A percentile compares a stretch with the other conserved stretches of the same genome.
These are phyloP conservation scores for Podarcis raffonei DNA, from an alignment of 2,113 vertebrate genomes.

Conservation along the genomic window DNA sequence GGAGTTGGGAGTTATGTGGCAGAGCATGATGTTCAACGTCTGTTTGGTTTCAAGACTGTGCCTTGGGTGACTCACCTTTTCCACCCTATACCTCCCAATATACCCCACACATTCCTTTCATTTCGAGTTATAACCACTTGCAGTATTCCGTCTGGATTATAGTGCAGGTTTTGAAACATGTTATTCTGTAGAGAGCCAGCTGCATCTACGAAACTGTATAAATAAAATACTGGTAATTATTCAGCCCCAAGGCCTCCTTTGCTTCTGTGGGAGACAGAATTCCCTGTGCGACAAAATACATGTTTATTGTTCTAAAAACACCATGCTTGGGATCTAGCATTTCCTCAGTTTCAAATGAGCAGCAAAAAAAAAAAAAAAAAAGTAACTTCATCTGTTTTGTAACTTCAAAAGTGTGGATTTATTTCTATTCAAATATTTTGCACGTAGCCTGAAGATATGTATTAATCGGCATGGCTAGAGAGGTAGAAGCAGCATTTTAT, in stretches of 20 bases:
- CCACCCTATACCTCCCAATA: background rate
- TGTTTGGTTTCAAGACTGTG: too few species aligned
- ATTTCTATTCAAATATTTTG: background rate
- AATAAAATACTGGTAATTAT: background rate
- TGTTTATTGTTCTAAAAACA: constrained; percentile 17
- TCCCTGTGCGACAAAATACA: background rate
- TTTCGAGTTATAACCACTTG: constrained; percentile 1
- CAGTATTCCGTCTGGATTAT: background rate
- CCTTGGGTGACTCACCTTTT: background rate
- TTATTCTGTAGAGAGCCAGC: background rate
- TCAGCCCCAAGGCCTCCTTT: background rate
- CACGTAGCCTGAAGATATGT: background rate
- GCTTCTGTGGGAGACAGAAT: background rate
- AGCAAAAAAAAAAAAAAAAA: constrained; percentile 1
- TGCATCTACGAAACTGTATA: background rate
- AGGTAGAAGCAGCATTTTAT: background rate
- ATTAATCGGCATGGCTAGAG: background rate
- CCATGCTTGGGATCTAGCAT: background rate
- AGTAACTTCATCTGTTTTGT: background rate
- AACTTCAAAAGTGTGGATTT: background rate
- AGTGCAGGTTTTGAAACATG: background rate
- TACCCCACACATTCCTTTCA: background rate
- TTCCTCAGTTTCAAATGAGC: background rate
- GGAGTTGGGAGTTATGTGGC: too few species aligned
- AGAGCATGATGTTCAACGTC: too few species aligned